Base-by-base conservation (phyloP, 2,113 vertebrate species). In the Cebus imitator region DNA sequence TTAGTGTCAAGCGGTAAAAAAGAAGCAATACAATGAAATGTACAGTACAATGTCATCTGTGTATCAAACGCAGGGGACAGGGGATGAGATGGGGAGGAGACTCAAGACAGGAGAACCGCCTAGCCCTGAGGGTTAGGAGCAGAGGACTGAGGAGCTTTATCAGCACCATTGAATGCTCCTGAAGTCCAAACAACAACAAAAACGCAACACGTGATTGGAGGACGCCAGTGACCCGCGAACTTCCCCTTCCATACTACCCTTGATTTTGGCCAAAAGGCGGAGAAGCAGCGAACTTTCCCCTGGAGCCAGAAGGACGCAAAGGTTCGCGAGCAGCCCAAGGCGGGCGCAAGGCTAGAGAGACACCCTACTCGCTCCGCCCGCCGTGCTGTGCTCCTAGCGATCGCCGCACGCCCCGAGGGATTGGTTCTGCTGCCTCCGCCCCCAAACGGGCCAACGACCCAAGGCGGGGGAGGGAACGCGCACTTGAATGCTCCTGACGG, bases 91-190 rank as follows among this genome's bases (percentile, higher is more conserved):
- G 40, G 48, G 52, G 37, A 80, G 48, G 82, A 75, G 35, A 40
- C 18, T 3, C 45, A 64, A 64, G 61, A 12, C 61, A 64, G 61
- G 16, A 70, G 52, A 40, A 40, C 23, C 8, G 27, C 13, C 2
- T 52, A 9, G 27, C 7, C 30, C 6, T 3, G 12, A 7, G 8
- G 27, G 37, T 48, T 80, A 30, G 2, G 0, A 0, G 3, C 75
- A 25, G 66, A 2, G 20, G 25, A 32, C 43, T 72, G 27, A 37
- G 37, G 45, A 4, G 5, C 3, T 25, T 6, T 35, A 8, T 32
- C 27, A 14, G 79, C 5, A 1, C 25, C 25, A 21, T 0, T 0
- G 21, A 88, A 27, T 6, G 27, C 58, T 45, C 52, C 40, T 4
- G 3, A 64, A 48, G 64, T 87, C 10, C 75, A 73, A 23, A 64